Conservation (phyloP, 2,888 invertebrate species). For the Sesamia inferens region DNA sequence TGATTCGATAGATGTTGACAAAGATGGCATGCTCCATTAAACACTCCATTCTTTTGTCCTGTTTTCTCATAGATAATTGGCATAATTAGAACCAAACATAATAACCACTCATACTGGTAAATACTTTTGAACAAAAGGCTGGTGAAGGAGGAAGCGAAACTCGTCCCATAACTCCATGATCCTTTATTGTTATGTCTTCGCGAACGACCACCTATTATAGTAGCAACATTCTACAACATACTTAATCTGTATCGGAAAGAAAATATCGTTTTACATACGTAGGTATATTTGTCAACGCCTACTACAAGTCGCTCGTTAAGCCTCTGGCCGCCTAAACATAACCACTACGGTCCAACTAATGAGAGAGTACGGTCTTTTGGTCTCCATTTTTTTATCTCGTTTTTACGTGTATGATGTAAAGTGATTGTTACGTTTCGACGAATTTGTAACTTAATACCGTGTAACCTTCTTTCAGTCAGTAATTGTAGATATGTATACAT, state of each 20-base stretch:
- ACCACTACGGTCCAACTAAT: conserved; percentile 49
- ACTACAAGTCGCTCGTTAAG: conserved; percentile 41
- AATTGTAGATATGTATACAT: conserved; percentile 33
- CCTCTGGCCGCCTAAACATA: conserved; percentile 30
- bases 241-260: conserved; percentile 52
- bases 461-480: conserved; percentile 48
- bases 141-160: conserved; percentile 52
- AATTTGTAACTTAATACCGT: conserved; percentile 52
- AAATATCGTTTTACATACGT: conserved; percentile 51
- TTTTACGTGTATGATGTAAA: conserved; percentile 43
- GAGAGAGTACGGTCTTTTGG: conserved; percentile 44
- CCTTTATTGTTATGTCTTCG: conserved; percentile 45
- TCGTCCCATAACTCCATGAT: conserved; percentile 51
- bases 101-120: conserved; percentile 11
- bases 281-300: conserved; percentile 63
- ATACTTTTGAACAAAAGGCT: conserved; percentile 42
- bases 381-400: conserved; percentile 33
- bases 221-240: conserved; percentile 57
- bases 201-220: conserved; percentile 47
- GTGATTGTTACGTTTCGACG: conserved; percentile 57
- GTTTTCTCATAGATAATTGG: conserved; percentile 15
- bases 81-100: conserved; percentile 9
- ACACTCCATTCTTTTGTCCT: conserved; percentile 3
- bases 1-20: background rate
- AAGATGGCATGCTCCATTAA: background rate